phyloP scores from a whole-genome alignment of 64 coral and sea anemone genomes.

The Montipora foliosa region DNA sequence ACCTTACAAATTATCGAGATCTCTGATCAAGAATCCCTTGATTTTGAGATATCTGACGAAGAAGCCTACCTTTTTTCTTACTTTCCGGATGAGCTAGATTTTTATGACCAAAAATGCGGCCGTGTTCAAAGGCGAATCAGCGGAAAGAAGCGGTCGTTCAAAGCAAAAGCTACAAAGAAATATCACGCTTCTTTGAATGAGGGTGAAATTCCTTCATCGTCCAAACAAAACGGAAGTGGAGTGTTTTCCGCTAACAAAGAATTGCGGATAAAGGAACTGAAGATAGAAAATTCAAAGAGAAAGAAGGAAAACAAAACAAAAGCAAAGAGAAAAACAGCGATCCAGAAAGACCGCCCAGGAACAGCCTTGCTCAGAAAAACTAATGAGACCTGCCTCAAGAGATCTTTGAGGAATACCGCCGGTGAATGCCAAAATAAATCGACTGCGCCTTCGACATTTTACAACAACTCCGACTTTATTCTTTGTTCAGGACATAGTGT shows the following conservation, averaged over 20 bases:
- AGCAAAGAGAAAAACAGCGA: background rate
- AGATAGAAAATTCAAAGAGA: background rate
- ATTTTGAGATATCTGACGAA: slow-evolving; percentile 26
- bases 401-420: background rate
- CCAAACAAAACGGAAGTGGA: background rate
- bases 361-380: background rate
- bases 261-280: background rate
- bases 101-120: slow-evolving; percentile 48
- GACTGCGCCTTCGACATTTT: background rate
- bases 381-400: background rate
- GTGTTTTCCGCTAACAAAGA: background rate
- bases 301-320: slow-evolving; percentile 18
- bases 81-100: slow-evolving; percentile 42
- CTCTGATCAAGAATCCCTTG: background rate
- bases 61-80: slow-evolving; percentile 1
- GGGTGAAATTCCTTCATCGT: background rate
- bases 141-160: background rate
- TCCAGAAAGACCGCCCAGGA: background rate
- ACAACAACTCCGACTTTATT: slow-evolving; percentile 47
- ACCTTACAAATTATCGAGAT: background rate
- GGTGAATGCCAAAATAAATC: background rate
- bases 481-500: slow-evolving; percentile 28
- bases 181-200: background rate
- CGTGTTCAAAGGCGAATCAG: slow-evolving; percentile 4
- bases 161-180: background rate